Base-by-base conservation (phyloP, 2,797 vertebrate genomes). In the Eleutherodactylus coqui region DNA sequence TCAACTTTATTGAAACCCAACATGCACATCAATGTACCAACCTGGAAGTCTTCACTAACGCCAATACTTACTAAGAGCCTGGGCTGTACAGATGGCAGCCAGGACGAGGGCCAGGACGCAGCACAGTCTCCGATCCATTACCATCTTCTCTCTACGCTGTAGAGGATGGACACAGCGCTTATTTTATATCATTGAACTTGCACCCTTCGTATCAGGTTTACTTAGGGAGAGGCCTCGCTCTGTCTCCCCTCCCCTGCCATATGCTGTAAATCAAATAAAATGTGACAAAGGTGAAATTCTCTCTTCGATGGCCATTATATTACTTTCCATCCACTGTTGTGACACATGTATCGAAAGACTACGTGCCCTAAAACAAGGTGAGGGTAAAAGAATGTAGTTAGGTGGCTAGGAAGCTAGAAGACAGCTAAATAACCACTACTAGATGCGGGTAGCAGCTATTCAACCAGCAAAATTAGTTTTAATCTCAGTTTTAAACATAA, bases 131-230 rank as follows among this genome's bases (percentile, higher is more conserved):
- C 21, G 19, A 6, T 78, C 47, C 60, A 55, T 70, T 1, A 6
- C 32, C n/a, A 55, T 34, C 24, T n/a, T 77, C 29, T 47, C 53
- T 27, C 10, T 69, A 8, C 10, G 53, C 10, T 21, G n/a, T 4
- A 24, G 17, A 10, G 43, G 73, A 49, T 45, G 51, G 60, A 41
- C 73, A 11, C 41, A 24, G 72, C 45, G 83, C 21, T 24, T 29
- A 29, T 41, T 85, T 85, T 85, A 85, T 85, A 78, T 29, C 73
- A 29, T 85, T 21, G 6, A 29, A 24, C n/a, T n/a, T 85, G 29
- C 64, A 78, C 70, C 8, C 24, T 41, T 85, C 4, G 10, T n/a
- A 69, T 53, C 27, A 85, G 29, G 73, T 67, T 77, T 77, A 38
- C 55, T 75, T 3, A 77, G 41, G 82, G 82, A 49, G 55, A 77